Base-by-base conservation (phyloP, 64 coral and sea anemone species). In the Acropora tenuis region DNA sequence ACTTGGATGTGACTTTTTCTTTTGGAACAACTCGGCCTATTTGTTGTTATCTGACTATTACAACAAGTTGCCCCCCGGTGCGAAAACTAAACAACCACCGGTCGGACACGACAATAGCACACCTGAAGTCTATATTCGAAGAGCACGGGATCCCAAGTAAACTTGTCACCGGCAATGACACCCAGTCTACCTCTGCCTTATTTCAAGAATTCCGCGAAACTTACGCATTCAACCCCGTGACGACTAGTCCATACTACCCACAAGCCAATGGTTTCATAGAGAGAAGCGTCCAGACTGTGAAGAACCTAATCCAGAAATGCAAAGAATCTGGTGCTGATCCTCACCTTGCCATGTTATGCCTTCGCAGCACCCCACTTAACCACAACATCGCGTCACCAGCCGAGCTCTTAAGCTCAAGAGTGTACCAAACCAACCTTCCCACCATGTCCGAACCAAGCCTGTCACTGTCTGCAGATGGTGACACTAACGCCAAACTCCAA, bases 281-380 rank as follows among this genome's bases (percentile, higher is more conserved):
- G 66, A 8, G 85, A 16, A 93, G 47, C 45, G 78, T 93, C 0
- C 77, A 82, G 41, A 88, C 66, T 1, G 42, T 87, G 15, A 88
- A 93, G 48, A 93, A 82, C 52, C 12, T 93, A 0, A 41, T 92
- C 0, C 84, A 93, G 55, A 93, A 93, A 49, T 88, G 66, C 67
- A 82, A 95, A 41, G 76, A 88, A 63, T 93, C 91, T 46, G 91
- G 91, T 55, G 55, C 75, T 58, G 84, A 93, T 66, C 91, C 91
- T 47, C 91, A 93, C 50, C 77, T n/a, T n/a, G n/a, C n/a, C n/a
- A n/a, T n/a, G n/a, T n/a, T n/a, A n/a, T n/a, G n/a, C n/a, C n/a
- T n/a, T 93, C 7, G 91, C 84, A 20, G 88, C 88, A 84, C 45
- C 88, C 84, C 91, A 20, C 44, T 93, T 47, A 77, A 93, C 42